Percentiles rank a stretch among this genome's conserved stretches.
phyloP scores from a whole-genome alignment of 2,113 vertebrate species.

The Gobio gobio region DNA sequence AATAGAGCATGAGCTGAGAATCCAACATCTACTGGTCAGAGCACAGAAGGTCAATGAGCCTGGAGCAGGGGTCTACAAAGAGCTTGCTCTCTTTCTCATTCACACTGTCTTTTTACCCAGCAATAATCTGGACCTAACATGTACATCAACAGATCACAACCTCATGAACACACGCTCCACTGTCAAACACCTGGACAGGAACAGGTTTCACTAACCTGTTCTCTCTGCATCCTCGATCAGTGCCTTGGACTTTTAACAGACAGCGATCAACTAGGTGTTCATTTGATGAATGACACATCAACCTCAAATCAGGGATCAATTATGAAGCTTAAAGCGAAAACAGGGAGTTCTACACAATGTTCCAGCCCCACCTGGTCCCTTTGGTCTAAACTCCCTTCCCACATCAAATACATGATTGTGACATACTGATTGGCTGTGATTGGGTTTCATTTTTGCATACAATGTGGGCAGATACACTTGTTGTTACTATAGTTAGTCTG shows the following conservation, averaged over 20 bases:
- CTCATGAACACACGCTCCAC: constrained; percentile 6
- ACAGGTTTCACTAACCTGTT: constrained; percentile 18
- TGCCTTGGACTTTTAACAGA: constrained; percentile 44
- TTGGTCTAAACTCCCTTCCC: neutral
- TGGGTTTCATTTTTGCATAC: neutral
- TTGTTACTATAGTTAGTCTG: neutral
- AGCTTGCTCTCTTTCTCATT: neutral
- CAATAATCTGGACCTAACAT: constrained; percentile 4
- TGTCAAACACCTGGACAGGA: constrained; percentile 32
- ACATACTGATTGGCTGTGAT: neutral
- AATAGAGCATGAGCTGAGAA: constrained; percentile 44
- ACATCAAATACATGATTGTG: neutral
- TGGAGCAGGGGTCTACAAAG: constrained; percentile 32
- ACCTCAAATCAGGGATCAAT: constrained; percentile 40
- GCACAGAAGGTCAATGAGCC: constrained; percentile 43
- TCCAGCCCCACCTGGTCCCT: neutral
- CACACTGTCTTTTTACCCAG: neutral
- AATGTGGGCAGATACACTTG: neutral
- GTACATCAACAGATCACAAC: constrained; percentile 16
- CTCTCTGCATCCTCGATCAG: neutral
- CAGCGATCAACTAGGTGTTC: constrained; percentile 44
- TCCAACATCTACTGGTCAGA: constrained; percentile 40
- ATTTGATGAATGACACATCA: constrained; percentile 42
- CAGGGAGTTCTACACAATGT: neutral
- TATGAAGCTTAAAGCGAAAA: constrained; percentile 29